Percentiles rank a stretch among this genome's conserved stretches.
Conservation (phyloP, 2,888 invertebrate species). For the Oscheius onirici region DNA sequence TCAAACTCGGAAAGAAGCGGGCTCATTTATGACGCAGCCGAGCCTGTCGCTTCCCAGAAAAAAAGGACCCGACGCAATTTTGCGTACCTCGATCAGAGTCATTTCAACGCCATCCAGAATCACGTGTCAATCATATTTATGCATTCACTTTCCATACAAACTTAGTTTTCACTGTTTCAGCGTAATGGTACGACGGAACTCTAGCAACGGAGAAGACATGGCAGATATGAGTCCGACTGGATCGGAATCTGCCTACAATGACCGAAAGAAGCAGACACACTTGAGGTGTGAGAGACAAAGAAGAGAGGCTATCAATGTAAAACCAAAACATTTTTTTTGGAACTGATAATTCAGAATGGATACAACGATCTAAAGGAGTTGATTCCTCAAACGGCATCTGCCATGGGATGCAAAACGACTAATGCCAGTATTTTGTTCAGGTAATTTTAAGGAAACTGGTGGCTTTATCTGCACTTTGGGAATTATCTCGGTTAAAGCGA, state of each 20-base stretch:
- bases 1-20: neutral
- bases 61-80: neutral
- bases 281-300: constrained; percentile 71
- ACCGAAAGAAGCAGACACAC: constrained; percentile 71
- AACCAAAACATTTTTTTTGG: neutral
- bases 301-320: constrained; percentile 68
- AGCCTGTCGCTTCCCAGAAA: neutral
- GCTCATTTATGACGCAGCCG: neutral
- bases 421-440: constrained; percentile 70
- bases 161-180: too few relatives aligned
- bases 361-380: constrained; percentile 70
- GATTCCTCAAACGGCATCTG: constrained; percentile 66
- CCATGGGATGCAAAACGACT: constrained; percentile 70
- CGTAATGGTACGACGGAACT: constrained; percentile 15
- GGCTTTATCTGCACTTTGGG: too few relatives aligned
- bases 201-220: constrained; percentile 8
- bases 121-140: constrained; percentile 4
- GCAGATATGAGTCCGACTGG: constrained; percentile 33
- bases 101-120: neutral
- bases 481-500: too few relatives aligned
- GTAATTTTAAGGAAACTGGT: too few relatives aligned
- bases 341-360: constrained; percentile 62
- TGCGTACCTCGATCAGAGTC: neutral
- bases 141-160: neutral
- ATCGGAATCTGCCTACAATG: constrained; percentile 39